These are phyloP conservation scores for Cyrtonyx montezumae DNA, from an alignment of 2,113 vertebrate species.

Conservation along the genomic window DNA sequence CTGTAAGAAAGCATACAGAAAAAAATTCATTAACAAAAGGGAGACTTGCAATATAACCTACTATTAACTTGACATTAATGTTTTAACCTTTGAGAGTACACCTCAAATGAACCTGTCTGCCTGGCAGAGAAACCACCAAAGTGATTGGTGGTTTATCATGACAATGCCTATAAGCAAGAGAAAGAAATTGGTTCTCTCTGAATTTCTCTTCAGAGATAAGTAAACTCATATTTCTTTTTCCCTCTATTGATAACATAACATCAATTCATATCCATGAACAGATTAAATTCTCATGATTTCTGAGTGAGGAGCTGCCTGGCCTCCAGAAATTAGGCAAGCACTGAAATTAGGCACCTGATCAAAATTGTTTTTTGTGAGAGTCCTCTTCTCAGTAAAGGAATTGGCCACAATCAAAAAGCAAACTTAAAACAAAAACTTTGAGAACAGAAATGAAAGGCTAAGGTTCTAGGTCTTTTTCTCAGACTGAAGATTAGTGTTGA, in stretches of 20 bases:
- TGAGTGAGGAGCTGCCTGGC: not conserved
- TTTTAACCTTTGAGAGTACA: not conserved
- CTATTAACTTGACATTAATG: not conserved
- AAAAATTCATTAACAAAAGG: conserved; percentile 8
- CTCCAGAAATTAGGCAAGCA: not conserved
- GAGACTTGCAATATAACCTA: not conserved
- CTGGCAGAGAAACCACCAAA: not conserved
- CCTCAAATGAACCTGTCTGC: not conserved
- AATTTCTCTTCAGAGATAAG: not conserved
- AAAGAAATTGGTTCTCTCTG: not conserved
- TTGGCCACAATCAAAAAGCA: not conserved
- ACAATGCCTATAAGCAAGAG: not conserved
- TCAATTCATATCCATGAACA: not conserved
- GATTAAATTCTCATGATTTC: not conserved
- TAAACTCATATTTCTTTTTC: not conserved
- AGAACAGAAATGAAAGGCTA: not conserved
- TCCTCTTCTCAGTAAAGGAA: not conserved
- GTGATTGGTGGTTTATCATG: not conserved
- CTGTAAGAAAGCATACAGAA: conserved; percentile 75
- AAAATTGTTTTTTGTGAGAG: not conserved
- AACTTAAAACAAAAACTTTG: not conserved
- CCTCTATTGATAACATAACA: not conserved
- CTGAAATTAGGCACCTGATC: not conserved
- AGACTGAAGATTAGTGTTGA: not conserved
- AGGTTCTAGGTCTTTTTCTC: not conserved